phyloP scores from a whole-genome alignment of 2,888 invertebrate species.

The Thereva unica region DNA sequence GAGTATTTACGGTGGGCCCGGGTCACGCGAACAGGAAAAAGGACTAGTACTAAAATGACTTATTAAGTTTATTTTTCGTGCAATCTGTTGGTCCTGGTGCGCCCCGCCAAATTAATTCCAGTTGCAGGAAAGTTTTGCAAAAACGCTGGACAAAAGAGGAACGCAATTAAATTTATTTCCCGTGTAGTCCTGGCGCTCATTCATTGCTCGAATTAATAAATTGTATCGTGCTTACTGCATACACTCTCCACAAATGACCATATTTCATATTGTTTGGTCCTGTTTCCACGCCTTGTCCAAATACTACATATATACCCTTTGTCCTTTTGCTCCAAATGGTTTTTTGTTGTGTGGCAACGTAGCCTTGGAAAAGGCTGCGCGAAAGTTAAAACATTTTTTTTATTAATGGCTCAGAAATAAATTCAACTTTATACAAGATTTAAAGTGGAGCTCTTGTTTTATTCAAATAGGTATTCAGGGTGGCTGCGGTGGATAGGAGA shows the following conservation, averaged over 20 bases:
- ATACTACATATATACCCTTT: too few species aligned
- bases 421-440: too few species aligned
- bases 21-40: too few species aligned
- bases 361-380: too few species aligned
- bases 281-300: background rate
- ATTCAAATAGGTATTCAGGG: too few species aligned
- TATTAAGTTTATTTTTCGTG: slow-evolving; percentile 17
- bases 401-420: too few species aligned
- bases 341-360: too few species aligned
- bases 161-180: slow-evolving; percentile 24
- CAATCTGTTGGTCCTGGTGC: slow-evolving; percentile 2
- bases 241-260: background rate
- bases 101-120: slow-evolving; percentile 1
- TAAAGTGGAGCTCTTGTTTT: too few species aligned
- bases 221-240: slow-evolving; percentile 16
- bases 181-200: slow-evolving; percentile 10
- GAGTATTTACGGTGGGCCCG: too few species aligned
- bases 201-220: slow-evolving; percentile 24
- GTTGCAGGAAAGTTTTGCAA: slow-evolving; percentile 16
- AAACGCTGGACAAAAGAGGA: slow-evolving; percentile 24
- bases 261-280: slow-evolving; percentile 14
- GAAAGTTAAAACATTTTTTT: too few species aligned
- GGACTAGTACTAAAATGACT: background rate
- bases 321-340: too few species aligned
- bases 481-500: too few species aligned